phyloP scores from a whole-genome alignment of 2,888 invertebrate species.

The Formica aserva region DNA sequence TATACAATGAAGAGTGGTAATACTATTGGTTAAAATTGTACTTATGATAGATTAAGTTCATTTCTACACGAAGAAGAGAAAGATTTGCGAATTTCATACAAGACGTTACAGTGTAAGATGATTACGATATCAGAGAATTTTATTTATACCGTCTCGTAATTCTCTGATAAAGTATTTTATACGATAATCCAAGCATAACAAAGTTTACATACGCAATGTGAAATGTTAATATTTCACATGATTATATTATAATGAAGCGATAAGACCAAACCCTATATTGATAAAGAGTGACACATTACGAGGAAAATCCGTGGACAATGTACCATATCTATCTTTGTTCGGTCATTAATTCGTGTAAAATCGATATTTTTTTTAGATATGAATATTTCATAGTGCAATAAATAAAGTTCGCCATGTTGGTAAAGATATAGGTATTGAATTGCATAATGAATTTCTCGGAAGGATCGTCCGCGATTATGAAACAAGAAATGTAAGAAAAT shows the following conservation, averaged over 20 bases:
- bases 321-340: not conserved
- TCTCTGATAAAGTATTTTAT: not conserved
- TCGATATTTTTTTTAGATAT: not conserved
- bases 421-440: not conserved
- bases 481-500: conserved; percentile 7
- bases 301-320: not conserved
- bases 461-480: not conserved
- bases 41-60: not conserved
- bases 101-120: not conserved
- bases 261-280: not conserved
- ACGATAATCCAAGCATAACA: not conserved
- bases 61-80: not conserved
- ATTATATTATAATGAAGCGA: conserved; percentile 17
- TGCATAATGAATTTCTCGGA: conserved; percentile 34
- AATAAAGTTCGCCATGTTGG: not conserved
- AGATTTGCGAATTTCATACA: not conserved
- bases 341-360: not conserved
- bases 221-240: conserved; percentile 5
- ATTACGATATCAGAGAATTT: conserved; percentile 16
- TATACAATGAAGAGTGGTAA: not conserved
- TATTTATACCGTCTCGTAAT: not conserved
- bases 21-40: not conserved
- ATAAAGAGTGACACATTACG: conserved; percentile 2
- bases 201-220: not conserved
- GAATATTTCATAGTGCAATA: not conserved